Evolutionary conservation across 2,113 vertebrate species (phyloP), one percentile per base, ranked within the genome.

Genomic region (Phyllopteryx taeniolatus): DNA sequence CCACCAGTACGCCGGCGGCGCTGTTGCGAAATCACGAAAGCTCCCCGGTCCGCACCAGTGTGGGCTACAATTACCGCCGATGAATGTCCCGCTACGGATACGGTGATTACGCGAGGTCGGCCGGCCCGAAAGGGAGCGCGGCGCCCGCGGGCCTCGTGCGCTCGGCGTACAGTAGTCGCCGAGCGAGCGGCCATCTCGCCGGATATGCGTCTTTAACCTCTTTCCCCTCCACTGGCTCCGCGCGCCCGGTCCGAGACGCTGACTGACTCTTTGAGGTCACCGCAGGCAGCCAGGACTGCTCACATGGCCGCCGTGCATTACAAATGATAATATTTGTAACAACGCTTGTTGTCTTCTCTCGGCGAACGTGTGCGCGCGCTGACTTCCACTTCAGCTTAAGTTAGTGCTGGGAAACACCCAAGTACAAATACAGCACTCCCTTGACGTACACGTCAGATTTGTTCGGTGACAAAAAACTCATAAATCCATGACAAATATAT

Each of bases 241-340:
- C 82, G 51, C 84, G 81, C 81, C 71, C 71, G 51, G 80, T 85
- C 80, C 61, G 83, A 80, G 87, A 87, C 76, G 46, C 82, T 82
- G 85, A 84, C 78, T 85, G 89, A 90, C 89, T 91, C 88, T 91
- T 88, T 87, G 85, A 88, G 90, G 91, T 90, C 91, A 89, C 74
- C 15, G 78, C 80, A 71, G 80, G 66, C 49, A 49, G 53, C 73
- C 67, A 74, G 67, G 61, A 47, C 67, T 33, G 46, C 65, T 67
- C 79, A 22, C 81, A 35, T 27, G 71, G 74, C 35, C 77, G 68
- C 67, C 73, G 72, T 73, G 67, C 73, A 73, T 78, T 47, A 61
- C 73, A 71, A 85, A 78, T 75, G 9, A 70, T 49, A 70, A 78
- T 83, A 77, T 49, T n/a, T n/a, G n/a, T n/a, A n/a, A 57, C 72